Percentiles rank a stretch among this genome's conserved stretches.
Evolutionary conservation across 2,797 vertebrate species (phyloP).

Genomic region (Poeciliopsis presidionis): DNA sequence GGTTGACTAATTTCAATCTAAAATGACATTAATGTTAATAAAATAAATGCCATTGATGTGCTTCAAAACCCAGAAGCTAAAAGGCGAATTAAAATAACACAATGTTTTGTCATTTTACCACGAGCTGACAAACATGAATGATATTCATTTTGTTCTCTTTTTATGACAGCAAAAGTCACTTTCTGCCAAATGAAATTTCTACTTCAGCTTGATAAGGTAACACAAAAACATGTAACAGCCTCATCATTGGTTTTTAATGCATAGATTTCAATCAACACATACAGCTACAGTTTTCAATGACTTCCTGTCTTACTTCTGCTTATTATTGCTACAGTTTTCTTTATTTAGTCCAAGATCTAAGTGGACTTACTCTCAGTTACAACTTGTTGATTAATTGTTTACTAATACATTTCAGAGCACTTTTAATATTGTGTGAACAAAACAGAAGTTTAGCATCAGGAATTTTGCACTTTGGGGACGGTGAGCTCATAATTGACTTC

Average conservation of each 20-base stretch:
- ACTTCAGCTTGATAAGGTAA: neutral
- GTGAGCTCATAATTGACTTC: neutral
- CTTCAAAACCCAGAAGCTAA: neutral
- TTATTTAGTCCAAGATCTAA: neutral
- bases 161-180: neutral
- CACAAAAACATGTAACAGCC: neutral
- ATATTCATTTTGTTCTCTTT: neutral
- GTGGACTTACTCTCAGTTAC: neutral
- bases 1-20: neutral
- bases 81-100: neutral
- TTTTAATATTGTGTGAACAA: neutral
- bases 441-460: neutral
- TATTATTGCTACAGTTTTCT: neutral
- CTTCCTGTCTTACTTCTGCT: neutral
- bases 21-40: neutral
- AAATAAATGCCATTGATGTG: neutral
- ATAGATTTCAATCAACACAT: neutral
- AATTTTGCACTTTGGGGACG: neutral
- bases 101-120: neutral
- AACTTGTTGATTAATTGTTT: constrained; percentile 7
- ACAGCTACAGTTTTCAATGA: neutral
- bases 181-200: neutral
- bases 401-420: neutral
- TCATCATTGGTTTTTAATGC: neutral
- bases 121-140: neutral